phyloP scores from a whole-genome alignment of 1,140 invertebrate species.

The Drosophila murphyi region DNA sequence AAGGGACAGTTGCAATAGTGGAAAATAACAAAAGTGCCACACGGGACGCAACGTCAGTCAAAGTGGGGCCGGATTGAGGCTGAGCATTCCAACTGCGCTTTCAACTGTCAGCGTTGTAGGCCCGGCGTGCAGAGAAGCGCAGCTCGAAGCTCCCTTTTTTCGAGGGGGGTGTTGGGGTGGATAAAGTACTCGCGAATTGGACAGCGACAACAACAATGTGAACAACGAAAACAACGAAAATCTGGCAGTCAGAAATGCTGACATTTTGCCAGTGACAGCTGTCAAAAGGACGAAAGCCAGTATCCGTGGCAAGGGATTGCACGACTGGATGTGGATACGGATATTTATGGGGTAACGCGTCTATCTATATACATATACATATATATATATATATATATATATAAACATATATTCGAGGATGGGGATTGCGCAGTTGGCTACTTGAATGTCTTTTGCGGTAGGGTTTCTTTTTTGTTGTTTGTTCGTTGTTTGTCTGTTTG shows the following conservation, averaged over 20 bases:
- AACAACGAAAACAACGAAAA: conserved; percentile 12
- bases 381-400: no score
- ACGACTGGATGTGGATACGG: conserved; percentile 20
- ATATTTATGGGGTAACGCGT: conserved; percentile 4
- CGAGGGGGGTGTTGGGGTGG: neutral
- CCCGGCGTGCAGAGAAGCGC: conserved; percentile 65
- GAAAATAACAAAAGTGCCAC: conserved; percentile 2
- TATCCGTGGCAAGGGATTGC: neutral
- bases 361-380: neutral
- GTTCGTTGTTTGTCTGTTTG: no score
- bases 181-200: conserved; percentile 40
- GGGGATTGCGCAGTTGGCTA: neutral
- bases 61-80: conserved; percentile 3
- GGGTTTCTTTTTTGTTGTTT: neutral
- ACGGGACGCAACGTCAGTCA: conserved; percentile 18
- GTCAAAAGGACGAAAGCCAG: conserved; percentile 30
- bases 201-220: conserved; percentile 32
- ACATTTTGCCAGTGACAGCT: conserved; percentile 58
- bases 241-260: conserved; percentile 53
- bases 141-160: conserved; percentile 42
- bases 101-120: conserved; percentile 59
- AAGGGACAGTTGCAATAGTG: conserved; percentile 19
- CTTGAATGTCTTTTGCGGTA: conserved; percentile 38
- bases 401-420: no score
- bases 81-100: conserved; percentile 63